phyloP scores from a whole-genome alignment of 2,888 invertebrate species.

The Ferdinandea cuprea region DNA sequence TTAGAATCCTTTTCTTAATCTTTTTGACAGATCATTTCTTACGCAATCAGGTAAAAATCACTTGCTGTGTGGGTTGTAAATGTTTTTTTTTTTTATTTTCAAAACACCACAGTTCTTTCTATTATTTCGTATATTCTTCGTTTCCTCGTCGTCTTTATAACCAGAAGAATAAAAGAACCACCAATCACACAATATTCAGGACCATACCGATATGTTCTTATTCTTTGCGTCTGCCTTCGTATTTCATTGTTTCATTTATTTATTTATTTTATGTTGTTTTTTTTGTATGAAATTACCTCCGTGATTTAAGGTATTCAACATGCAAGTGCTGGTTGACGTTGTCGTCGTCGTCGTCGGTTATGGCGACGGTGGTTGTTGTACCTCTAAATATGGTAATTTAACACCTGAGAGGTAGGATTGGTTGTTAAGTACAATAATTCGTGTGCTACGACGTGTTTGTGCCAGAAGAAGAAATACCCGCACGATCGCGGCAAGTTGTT shows the following conservation, averaged over 20 bases:
- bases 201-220: slow-evolving; percentile 14
- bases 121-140: too few species aligned
- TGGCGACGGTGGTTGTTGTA: slow-evolving; percentile 32
- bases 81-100: too few species aligned
- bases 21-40: too few species aligned
- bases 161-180: slow-evolving; percentile 33
- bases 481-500: slow-evolving; percentile 52
- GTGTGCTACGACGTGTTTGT: slow-evolving; percentile 16
- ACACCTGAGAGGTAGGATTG: slow-evolving; percentile 64
- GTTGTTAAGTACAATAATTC: slow-evolving; percentile 41
- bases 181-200: slow-evolving; percentile 37
- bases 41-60: too few species aligned
- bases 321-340: slow-evolving; percentile 38
- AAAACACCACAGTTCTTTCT: too few species aligned
- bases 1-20: too few species aligned
- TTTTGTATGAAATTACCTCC: slow-evolving; percentile 57
- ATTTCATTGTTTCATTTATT: slow-evolving; percentile 19
- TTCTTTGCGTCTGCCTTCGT: neutral
- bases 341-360: too few species aligned
- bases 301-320: slow-evolving; percentile 62
- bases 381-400: slow-evolving; percentile 70
- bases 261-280: too few species aligned
- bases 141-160: too few species aligned
- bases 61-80: too few species aligned
- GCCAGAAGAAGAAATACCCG: slow-evolving; percentile 60